Evolutionary conservation across 35 echinoderm and acorn worm genomes (phyloP), one percentile per base, ranked within the genome.

Genomic region (Heliocidaris tuberculata): DNA sequence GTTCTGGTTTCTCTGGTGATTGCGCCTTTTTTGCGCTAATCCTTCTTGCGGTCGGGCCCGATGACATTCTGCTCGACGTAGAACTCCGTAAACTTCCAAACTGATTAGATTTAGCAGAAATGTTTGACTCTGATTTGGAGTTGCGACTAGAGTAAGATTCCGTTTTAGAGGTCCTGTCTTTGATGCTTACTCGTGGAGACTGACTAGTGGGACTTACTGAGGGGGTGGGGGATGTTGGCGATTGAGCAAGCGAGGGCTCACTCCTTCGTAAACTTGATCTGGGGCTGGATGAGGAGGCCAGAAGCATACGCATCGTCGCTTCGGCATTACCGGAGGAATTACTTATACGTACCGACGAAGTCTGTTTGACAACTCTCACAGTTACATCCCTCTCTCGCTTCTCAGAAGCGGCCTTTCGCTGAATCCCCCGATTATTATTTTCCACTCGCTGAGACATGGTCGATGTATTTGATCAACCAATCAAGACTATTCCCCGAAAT

Each of bases 301-400:
- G 59, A 60, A 96, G 86, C 50, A 89, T 94, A 31, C 93, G 85
- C 95, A 96, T 90, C 5, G 95, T 94, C 30, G 93, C 85, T 90
- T 96, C 93, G 10, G 95, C 95, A 89, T 94, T 94, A 31, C 93
- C 87, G 50, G 93, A 94, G 87, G 31, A 88, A 50, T 50, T 78
- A 13, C 50, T 86, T 2, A 94, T 88, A 21, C 93, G 94, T 15
- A 96, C 49, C 0, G 95, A 96, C 31, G 86, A 85, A 4, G 95
- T 90, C 48, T 94, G 86, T 86, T 96, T 94, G 15, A 88, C 49
- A 48, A 96, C 47, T 29, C 86, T 94, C 48, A 94, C 42, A 49
- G 87, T 94, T 15, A 94, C 86, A 29, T 96, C 95, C 16, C 95
- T 93, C 24, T 96, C 95, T 32, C 95, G 52, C 60, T 96, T 96